Percentiles rank a stretch among this genome's conserved stretches.
Conservation (phyloP, 2,888 invertebrate species). For the Alcis repandata region DNA sequence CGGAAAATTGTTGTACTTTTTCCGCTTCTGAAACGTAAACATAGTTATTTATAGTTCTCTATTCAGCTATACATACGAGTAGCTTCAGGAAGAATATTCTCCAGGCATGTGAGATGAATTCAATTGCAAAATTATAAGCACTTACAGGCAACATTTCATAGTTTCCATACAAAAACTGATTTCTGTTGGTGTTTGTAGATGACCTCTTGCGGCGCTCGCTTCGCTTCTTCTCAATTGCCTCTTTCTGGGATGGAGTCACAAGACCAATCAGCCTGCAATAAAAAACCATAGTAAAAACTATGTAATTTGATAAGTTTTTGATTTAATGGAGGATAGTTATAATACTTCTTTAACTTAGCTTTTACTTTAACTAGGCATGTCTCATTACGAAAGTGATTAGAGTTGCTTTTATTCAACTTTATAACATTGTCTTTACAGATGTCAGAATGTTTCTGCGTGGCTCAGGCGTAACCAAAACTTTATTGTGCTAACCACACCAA, state of each 20-base stretch:
- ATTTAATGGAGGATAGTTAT: too few relatives aligned
- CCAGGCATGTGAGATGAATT: too few relatives aligned
- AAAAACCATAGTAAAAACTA: constrained; percentile 1
- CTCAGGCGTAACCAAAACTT: too few relatives aligned
- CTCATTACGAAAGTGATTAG: too few relatives aligned
- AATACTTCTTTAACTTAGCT: too few relatives aligned
- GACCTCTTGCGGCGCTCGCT: constrained; percentile 78
- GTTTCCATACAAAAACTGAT: constrained; percentile 77
- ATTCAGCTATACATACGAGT: background rate
- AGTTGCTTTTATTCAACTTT: too few relatives aligned
- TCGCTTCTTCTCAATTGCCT: constrained; percentile 73
- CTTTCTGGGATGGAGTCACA: constrained; percentile 74
- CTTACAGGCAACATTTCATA: constrained; percentile 79
- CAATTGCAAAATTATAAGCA: constrained; percentile 31
- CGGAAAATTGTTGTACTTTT: constrained; percentile 79
- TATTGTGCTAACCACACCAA: too few relatives aligned
- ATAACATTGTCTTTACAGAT: too few relatives aligned
- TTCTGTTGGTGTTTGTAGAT: constrained; percentile 74
- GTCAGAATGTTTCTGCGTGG: too few relatives aligned
- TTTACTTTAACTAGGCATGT: too few relatives aligned
- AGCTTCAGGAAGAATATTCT: too few relatives aligned
- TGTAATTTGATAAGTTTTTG: too few relatives aligned
- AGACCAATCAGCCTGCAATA: constrained; percentile 75
- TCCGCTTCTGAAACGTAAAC: constrained; percentile 74
- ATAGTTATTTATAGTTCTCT: background rate